Base-by-base conservation (phyloP, 2,113 vertebrate genomes). In the Aegotheles bennettii region DNA sequence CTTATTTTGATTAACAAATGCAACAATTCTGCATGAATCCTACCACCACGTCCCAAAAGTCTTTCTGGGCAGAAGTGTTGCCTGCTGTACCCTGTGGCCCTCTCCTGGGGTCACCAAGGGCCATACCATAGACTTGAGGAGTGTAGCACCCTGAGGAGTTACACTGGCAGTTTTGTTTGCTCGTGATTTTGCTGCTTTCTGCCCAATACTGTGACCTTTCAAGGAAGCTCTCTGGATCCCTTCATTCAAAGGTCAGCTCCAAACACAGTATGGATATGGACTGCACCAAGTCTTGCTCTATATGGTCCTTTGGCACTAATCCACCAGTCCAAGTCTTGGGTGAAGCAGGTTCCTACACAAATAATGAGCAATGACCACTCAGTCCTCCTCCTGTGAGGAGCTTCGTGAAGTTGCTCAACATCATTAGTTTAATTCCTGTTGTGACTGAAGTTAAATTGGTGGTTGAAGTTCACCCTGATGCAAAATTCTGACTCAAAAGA, bases 101-200 rank as follows among this genome's bases (percentile, higher is more conserved):
- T 70, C 3, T 17, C 54, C 36, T 38, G 6, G 18, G 31, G 10
- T 14, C 50, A 20, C 36, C 0, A 1, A 11, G 51, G 20, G 5
- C 2, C 15, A 14, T 40, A 3, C 8, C 1, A 5, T 7, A 31
- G 35, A 9, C 8, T 15, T 40, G 64, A 33, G 16, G 20, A 28
- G 14, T 4, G 35, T 16, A 88, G 43, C 26, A 26, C 16, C 24
- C 36, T 7, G 42, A 48, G 40, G 13, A 88, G 20, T 36, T 15
- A 8, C 1, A 0, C 16, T 64, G 18, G 17, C 10, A 0, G 2
- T 54, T 57, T 29, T 0, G 1, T 1, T 16, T 42, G 9, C 43
- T 93, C 7, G 0, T 18, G 26, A 21, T 47, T 76, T 80, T 81
- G 4, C 6, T 87, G 11, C 14, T 67, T 45, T 57, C 28, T 60